Evolutionary conservation across 2,888 invertebrate species (phyloP), one percentile per base, ranked within the genome.

Genomic region (Drosophila rellima): DNA sequence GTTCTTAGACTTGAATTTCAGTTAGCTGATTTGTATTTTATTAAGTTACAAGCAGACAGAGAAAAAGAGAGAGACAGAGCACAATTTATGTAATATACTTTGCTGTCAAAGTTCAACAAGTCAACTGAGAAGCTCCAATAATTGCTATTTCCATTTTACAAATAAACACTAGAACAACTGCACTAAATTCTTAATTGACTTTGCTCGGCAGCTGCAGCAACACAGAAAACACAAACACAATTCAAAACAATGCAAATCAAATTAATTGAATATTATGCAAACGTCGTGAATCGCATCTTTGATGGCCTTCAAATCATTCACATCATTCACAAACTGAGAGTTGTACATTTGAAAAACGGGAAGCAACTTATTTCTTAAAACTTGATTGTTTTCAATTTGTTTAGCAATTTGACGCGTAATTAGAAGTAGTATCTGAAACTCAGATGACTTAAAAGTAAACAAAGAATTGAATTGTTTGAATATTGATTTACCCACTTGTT

Each of bases 191-290:
- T 72, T 80, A 88, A 85, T 85, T 86, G 88, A 88, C 78, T 83
- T 77, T 80, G 67, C 57, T n/a, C 62, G 35, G 33, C 80, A 56
- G 63, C 52, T 42, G 63, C 59, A 55, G 40, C 50, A 40, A 44
- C 44, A 33, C 31, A 26, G 1, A 13, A 33, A 17, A 37, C 65
- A 64, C 44, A 20, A 47, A 50, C 48, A 57, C 40, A 42, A 51
- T 45, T 15, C 11, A 52, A 52, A 35, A 31, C 60, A 62, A 47
- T 45, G 42, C 42, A 65, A 88, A 80, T 86, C 70, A 78, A 75
- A 75, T 86, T 79, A 79, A 85, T 86, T 86, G 77, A 78, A 83
- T 74, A 81, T 86, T 81, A 83, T 71, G 84, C 80, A 81, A 78
- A 70, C 71, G 69, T 74, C 67, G 56, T 76, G 60, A 55, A 52